Conservation (phyloP, 2,113 vertebrate species). For the Terrapene triunguis region DNA sequence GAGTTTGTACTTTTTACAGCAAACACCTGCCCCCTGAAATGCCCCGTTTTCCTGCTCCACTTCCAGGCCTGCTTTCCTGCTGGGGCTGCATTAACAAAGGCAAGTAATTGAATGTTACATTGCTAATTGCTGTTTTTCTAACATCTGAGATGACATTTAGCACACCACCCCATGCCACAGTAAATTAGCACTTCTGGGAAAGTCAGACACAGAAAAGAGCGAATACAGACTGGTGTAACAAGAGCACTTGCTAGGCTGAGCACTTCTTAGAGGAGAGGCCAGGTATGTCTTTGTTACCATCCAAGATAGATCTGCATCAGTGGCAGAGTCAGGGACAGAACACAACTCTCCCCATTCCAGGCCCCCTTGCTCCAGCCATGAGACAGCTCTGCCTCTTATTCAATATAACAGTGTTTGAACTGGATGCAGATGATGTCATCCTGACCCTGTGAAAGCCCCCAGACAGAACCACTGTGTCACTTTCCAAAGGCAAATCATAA, state of each 20-base stretch:
- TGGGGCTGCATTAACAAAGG: conserved; percentile 3
- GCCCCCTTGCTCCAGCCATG: not conserved
- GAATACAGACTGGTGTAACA: not conserved
- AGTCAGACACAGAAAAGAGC: not conserved
- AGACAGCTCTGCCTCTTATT: not conserved
- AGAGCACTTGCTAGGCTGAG: not conserved
- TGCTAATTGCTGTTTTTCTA: not conserved
- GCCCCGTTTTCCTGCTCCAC: conserved; percentile 8
- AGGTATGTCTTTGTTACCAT: no score
- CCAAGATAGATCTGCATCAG: not conserved
- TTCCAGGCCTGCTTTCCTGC: conserved; percentile 43
- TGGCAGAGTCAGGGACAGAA: not conserved
- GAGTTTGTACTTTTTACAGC: not conserved
- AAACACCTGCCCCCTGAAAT: conserved; percentile 29
- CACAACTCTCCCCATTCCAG: not conserved
- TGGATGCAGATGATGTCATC: conserved; percentile 51
- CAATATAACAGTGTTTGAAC: conserved; percentile 25
- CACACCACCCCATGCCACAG: not conserved
- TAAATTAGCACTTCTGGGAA: not conserved
- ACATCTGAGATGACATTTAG: not conserved
- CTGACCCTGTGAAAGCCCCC: conserved; percentile 58
- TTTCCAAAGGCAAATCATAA: conserved; percentile 63
- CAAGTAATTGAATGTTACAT: not conserved
- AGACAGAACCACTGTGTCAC: conserved; percentile 61
- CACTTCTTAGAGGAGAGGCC: not conserved